phyloP scores from a whole-genome alignment of 2,888 invertebrate genomes.

The Pelosia muscerda region DNA sequence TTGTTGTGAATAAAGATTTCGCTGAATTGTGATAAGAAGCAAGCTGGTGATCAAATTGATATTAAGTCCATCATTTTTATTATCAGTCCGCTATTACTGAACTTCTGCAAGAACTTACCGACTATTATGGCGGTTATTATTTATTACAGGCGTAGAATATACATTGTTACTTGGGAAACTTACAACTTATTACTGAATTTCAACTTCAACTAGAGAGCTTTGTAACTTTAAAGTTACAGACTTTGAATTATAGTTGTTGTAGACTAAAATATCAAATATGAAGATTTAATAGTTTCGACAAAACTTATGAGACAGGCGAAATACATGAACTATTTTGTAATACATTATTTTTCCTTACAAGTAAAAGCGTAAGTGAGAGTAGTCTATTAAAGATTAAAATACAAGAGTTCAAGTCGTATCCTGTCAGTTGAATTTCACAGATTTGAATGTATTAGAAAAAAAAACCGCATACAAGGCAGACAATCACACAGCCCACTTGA shows the following conservation, averaged over 20 bases:
- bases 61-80: too few species aligned
- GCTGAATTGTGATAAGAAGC: too few species aligned
- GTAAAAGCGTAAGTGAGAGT: too few species aligned
- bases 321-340: background rate
- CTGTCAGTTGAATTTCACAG: too few species aligned
- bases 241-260: background rate
- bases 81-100: too few species aligned
- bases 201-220: background rate
- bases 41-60: too few species aligned
- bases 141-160: background rate
- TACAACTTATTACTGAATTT: background rate
- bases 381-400: background rate
- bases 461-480: too few species aligned
- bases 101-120: too few species aligned
- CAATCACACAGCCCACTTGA: too few species aligned
- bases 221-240: background rate
- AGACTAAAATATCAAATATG: conserved; percentile 5
- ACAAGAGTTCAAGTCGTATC: too few species aligned
- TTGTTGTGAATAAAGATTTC: too few species aligned
- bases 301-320: background rate
- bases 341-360: background rate
- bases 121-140: background rate
- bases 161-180: conserved; percentile 4
- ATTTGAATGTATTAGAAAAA: too few species aligned
- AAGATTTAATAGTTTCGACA: background rate